Percentiles rank a stretch among this genome's conserved stretches.
Conservation (phyloP, 1,140 invertebrate genomes). For the Leptoteleia sp. region DNA sequence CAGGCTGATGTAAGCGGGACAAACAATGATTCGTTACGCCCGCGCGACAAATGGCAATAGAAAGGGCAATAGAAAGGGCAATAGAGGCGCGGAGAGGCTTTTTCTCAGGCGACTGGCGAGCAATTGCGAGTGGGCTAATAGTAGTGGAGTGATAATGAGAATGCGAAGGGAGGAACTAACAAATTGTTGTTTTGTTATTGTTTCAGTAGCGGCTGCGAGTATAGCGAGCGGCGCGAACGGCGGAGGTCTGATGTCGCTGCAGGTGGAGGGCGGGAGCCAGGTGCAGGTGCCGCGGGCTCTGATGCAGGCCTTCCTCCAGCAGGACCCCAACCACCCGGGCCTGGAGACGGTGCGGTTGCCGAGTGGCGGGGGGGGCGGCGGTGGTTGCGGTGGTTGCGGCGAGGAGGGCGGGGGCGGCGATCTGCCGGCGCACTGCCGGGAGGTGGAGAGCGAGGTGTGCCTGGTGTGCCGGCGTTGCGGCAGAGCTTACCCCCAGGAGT, state of each 20-base stretch:
- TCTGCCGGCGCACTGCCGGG: constrained; percentile 78
- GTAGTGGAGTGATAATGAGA: too few species aligned
- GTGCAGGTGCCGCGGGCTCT: constrained; percentile 85
- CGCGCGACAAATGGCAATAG: too few species aligned
- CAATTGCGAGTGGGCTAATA: too few species aligned
- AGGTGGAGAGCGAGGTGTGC: constrained; percentile 89
- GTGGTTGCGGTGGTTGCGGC: constrained; percentile 73
- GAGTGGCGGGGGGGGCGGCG: constrained; percentile 39
- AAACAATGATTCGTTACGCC: too few species aligned
- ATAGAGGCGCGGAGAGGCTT: too few species aligned
- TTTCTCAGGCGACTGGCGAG: too few species aligned
- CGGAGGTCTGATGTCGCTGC: constrained; percentile 74
- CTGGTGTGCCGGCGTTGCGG: constrained; percentile 93
- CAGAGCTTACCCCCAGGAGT: constrained; percentile 88
- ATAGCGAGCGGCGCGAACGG: constrained; percentile 70
- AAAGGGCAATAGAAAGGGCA: too few species aligned
- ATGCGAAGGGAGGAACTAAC: background rate
- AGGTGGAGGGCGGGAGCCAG: constrained; percentile 81
- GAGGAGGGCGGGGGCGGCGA: too few species aligned
- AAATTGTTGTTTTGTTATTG: constrained; percentile 57
- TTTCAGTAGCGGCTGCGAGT: constrained; percentile 77
- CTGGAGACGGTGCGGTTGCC: constrained; percentile 85
- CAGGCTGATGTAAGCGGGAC: too few species aligned
- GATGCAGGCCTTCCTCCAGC: constrained; percentile 85
- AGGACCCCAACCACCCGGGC: constrained; percentile 85